phyloP scores from a whole-genome alignment of 2,113 vertebrate genomes.

The Prietella phreatophila region DNA sequence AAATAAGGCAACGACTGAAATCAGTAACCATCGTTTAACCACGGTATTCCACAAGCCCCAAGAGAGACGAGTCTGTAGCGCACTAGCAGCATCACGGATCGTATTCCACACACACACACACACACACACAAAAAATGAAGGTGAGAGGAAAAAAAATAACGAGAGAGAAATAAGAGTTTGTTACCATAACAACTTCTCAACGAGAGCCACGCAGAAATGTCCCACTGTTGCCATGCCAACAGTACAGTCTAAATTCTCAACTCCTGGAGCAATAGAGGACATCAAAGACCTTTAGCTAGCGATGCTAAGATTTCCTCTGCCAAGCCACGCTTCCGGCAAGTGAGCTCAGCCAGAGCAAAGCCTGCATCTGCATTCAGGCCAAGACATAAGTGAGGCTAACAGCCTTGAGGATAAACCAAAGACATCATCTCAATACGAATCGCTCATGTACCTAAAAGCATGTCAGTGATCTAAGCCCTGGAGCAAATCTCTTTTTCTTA shows the following conservation, averaged over 20 bases:
- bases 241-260: conserved; percentile 41
- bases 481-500: background rate
- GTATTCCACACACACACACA: conserved; percentile 2
- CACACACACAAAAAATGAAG: too few relatives aligned
- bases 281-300: conserved; percentile 38
- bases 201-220: conserved; percentile 41
- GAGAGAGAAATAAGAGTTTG: conserved; percentile 7
- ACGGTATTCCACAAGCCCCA: background rate
- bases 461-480: background rate
- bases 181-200: conserved; percentile 56
- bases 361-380: conserved; percentile 27
- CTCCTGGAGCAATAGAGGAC: conserved; percentile 39
- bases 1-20: conserved; percentile 29
- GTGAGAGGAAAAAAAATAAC: background rate
- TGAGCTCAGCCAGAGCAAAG: conserved; percentile 23
- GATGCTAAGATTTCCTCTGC: conserved; percentile 20
- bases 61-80: background rate
- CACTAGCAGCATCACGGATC: conserved; percentile 25
- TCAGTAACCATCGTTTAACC: conserved; percentile 22
- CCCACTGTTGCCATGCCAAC: conserved; percentile 52
- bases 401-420: conserved; percentile 18
- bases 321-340: conserved; percentile 30
- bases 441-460: background rate
- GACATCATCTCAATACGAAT: conserved; percentile 16
- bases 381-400: conserved; percentile 7